These are phyloP conservation scores for Drosophila parabipectinata DNA, from an alignment of 1,140 invertebrate species.

Conservation along the genomic window DNA sequence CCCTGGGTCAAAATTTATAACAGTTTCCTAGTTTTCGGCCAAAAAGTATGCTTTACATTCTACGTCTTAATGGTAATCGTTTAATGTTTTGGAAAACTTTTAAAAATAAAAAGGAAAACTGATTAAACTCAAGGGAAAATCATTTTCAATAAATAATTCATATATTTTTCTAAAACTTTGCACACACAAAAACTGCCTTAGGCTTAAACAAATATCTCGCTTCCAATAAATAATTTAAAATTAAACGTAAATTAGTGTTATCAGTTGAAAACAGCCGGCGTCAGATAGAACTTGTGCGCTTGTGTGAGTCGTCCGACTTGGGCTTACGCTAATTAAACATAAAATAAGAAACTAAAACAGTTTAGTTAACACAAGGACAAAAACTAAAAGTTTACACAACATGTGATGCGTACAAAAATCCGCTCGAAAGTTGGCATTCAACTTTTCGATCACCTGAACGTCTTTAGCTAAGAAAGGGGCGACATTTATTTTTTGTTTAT, in stretches of 20 bases:
- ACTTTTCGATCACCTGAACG: conserved; percentile 58
- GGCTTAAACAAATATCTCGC: conserved; percentile 49
- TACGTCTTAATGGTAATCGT: conserved; percentile 2
- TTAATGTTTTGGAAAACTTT: neutral
- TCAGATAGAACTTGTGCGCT: conserved; percentile 42
- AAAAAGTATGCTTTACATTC: conserved; percentile 29
- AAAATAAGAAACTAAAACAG: conserved; percentile 50
- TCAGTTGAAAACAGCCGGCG: conserved; percentile 34
- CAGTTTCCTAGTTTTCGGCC: neutral
- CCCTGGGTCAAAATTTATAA: conserved; percentile 1
- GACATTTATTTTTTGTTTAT: conserved; percentile 31
- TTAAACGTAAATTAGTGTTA: conserved; percentile 50
- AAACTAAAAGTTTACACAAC: conserved; percentile 27
- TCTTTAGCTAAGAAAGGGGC: conserved; percentile 31
- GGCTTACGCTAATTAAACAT: conserved; percentile 53
- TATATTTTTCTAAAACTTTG: conserved; percentile 68
- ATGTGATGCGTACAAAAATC: conserved; percentile 33
- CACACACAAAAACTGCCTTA: conserved; percentile 53
- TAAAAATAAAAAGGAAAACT: neutral
- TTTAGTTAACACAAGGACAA: conserved; percentile 44
- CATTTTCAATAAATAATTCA: conserved; percentile 74
- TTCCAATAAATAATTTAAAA: conserved; percentile 71
- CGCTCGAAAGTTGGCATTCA: conserved; percentile 26
- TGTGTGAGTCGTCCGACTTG: conserved; percentile 17
- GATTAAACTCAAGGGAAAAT: conserved; percentile 2